Base-by-base conservation (phyloP, 2,113 vertebrate species). In the Saguinus imperator region DNA sequence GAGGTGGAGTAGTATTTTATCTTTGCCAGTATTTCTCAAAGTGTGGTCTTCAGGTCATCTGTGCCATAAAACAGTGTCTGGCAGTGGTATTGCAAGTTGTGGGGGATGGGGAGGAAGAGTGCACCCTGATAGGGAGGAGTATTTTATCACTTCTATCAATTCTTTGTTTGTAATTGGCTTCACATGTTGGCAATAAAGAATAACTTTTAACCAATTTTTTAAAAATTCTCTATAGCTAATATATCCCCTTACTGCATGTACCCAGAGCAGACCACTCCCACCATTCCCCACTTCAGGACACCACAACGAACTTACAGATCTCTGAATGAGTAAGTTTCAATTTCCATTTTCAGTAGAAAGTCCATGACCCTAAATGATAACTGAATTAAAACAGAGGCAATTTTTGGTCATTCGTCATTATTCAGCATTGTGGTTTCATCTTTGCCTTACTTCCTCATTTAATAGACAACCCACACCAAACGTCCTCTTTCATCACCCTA, bases 381-480 rank as follows among this genome's bases (percentile, higher is more conserved):
- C 77, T 73, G 35, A 95, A 83, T 80, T 88, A 84, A 93, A 87
- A 89, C 3, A 61, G 17, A 94, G 25, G 70, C 32, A 45, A 12
- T 84, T 82, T 92, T 93, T 27, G 76, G 50, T 83, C 25, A 97
- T 87, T 43, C 55, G 55, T 94, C 58, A 68, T 27, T 93, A 57
- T 29, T 88, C 17, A 89, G 48, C 6, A 50, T 1, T 73, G 66
- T 76, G 48, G 84, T 85, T 93, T 96, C 52, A 95, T 70, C 75
- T 80, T 82, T 96, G 90, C 76, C 50, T 57, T 96, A 35, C n/a
- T 95, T 93, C 25, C 68, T 85, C 52, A 14, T 96, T 95, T 89
- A 96, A 98, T 97, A 95, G 35, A 20, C 76, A 97, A 87, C 35
- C 45, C 93, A 84, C 37, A 64, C 94, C 45, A 93, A 83, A 91